Evolutionary conservation across 2,113 vertebrate genomes (phyloP), one percentile per base, ranked within the genome.

Genomic region (Cinclus cinclus): DNA sequence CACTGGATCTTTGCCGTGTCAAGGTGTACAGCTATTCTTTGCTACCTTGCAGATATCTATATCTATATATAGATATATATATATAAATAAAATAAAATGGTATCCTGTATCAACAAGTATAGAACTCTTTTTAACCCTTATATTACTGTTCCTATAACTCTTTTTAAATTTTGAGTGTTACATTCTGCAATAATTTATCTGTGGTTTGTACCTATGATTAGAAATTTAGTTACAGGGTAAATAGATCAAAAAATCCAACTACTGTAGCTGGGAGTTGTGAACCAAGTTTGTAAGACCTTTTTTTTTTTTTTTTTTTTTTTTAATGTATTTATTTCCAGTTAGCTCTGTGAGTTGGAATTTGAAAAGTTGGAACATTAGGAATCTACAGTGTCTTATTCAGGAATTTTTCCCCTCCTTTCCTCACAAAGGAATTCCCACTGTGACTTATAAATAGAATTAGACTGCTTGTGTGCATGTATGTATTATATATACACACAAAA

Each of bases 31-130:
- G 97, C 97, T 98, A 94, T 98, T 98, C 98, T 98, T 98, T 98
- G 98, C 98, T 98, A 98, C 98, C 98, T 98, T 98, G 98, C 98
- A 98, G 98, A 98, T 98, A 97, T 97, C 96, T 97, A 96, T 96
- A 96, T 96, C 94, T 92, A 95, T 96, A 97, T 95, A 97, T 97
- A 94, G 92, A 95, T 96, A 97, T 83, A 97, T 83, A 97, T 95
- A 95, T 96, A 96, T 92, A 91, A 92, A 92, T 94, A 91, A 97
- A 96, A 91, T 97, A 97, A 98, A 98, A 97, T 96, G 96, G 77
- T 98, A 97, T 97, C 97, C 96, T 96, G 96, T 97, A 98, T 97
- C 95, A 97, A 97, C 97, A 96, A 97, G 97, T 93, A 96, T 97
- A 98, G 96, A 97, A 96, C 94, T 97, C 96, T 96, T 97, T 92